Conservation (phyloP, 1,140 invertebrate genomes). For the Camponotus pennsylvanicus region DNA sequence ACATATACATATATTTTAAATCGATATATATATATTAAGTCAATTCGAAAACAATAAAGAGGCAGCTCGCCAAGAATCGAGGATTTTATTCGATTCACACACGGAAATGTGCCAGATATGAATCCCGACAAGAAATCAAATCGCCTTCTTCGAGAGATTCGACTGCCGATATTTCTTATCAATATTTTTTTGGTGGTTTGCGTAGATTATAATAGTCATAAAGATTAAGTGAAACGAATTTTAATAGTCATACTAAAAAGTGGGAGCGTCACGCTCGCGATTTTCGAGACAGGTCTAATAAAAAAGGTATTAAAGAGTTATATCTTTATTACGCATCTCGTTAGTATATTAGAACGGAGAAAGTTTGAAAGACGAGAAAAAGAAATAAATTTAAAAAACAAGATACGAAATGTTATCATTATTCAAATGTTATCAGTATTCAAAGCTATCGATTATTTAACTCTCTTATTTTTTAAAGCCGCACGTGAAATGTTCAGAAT, state of each 20-base stretch:
- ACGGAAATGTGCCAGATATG: not conserved
- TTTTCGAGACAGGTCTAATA: not conserved
- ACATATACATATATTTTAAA: not conserved
- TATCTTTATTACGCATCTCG: not conserved
- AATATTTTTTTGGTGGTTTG: constrained; percentile 6
- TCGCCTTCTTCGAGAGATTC: not conserved
- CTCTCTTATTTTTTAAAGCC: constrained; percentile 3
- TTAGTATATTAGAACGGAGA: not conserved
- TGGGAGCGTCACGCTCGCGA: not conserved
- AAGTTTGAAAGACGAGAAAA: not conserved
- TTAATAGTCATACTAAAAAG: constrained; percentile 3
- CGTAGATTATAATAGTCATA: not conserved
- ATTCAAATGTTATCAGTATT: not conserved
- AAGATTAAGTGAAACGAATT: constrained; percentile 16
- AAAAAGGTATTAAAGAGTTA: not conserved
- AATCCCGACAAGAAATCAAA: not conserved
- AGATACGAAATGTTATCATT: not conserved
- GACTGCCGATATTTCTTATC: constrained; percentile 4
- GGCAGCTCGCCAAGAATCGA: not conserved
- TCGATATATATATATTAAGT: not conserved
- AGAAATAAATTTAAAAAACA: not conserved
- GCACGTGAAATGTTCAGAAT: not conserved
- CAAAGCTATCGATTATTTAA: not conserved
- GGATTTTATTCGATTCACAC: not conserved
- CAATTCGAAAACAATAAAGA: constrained; percentile 21